Percentiles rank a stretch among this genome's conserved stretches.
Evolutionary conservation across 2,888 invertebrate species (phyloP).

Genomic region (Theretra japonica): DNA sequence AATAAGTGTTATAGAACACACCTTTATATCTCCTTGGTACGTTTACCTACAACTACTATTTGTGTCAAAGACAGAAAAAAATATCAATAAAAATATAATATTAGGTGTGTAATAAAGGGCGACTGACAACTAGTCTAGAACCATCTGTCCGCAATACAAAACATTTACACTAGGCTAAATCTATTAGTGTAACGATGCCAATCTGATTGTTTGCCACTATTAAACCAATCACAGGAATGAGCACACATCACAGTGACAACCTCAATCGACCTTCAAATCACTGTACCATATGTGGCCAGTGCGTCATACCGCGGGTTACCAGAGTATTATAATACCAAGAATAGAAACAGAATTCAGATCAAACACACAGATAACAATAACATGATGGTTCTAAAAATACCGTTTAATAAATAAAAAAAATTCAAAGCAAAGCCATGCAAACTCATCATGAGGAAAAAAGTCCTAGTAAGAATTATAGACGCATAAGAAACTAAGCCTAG

Average conservation of each 20-base stretch:
- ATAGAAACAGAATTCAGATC: background rate
- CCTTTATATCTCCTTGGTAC: too few species aligned
- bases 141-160: background rate
- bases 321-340: background rate
- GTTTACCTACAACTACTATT: too few species aligned
- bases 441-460: too few species aligned
- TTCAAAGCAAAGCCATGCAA: too few species aligned
- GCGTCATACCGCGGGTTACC: background rate
- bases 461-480: too few species aligned
- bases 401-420: too few species aligned
- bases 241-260: slow-evolving; percentile 16
- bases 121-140: background rate
- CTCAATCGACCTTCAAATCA: slow-evolving; percentile 25
- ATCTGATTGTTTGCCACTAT: slow-evolving; percentile 24
- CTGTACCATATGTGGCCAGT: slow-evolving; percentile 15
- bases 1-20: too few species aligned
- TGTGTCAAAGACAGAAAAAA: too few species aligned
- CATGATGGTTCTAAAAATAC: too few species aligned
- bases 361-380: too few species aligned
- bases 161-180: slow-evolving; percentile 22
- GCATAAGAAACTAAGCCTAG: too few species aligned
- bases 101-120: background rate
- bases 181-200: slow-evolving; percentile 23
- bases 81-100: background rate
- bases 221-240: slow-evolving; percentile 26